Conservation (phyloP, 2,888 invertebrate genomes). For the Acholoe squamosa region DNA sequence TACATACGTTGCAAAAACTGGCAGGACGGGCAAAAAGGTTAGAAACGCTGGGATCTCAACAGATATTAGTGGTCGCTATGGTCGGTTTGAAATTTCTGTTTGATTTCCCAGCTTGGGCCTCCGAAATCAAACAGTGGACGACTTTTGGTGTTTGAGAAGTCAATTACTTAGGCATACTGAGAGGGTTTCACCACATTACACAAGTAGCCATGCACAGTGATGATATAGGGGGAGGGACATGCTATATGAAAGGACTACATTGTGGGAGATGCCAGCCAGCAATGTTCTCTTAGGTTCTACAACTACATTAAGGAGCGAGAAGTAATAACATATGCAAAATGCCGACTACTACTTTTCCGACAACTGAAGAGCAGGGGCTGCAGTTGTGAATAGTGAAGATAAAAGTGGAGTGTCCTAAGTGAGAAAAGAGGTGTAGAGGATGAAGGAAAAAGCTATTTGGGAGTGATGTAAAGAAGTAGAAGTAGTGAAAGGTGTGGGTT, state of each 20-base stretch:
- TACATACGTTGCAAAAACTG: conserved; percentile 14
- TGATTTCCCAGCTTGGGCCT: conserved; percentile 43
- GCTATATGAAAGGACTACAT: background rate
- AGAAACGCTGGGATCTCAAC: conserved; percentile 27
- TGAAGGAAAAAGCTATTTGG: background rate
- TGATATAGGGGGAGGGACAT: background rate
- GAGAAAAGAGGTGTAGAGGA: conserved; percentile 9
- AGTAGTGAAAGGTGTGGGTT: conserved; percentile 53
- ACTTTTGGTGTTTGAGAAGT: background rate
- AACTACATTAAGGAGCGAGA: background rate
- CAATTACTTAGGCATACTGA: background rate
- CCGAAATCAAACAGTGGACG: conserved; percentile 28
- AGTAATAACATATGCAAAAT: background rate
- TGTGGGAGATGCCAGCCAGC: background rate
- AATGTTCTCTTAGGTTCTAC: background rate
- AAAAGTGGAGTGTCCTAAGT: background rate
- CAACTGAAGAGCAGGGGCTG: background rate
- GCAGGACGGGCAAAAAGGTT: background rate
- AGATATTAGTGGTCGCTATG: conserved; percentile 34
- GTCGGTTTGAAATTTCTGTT: background rate
- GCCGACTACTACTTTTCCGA: background rate
- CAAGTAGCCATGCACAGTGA: conserved; percentile 28
- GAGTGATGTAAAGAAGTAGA: background rate
- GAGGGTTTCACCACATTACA: background rate
- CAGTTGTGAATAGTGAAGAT: conserved; percentile 4